Evolutionary conservation across 2,888 invertebrate species (phyloP).

Genomic region (Drosophila antonietae): DNA sequence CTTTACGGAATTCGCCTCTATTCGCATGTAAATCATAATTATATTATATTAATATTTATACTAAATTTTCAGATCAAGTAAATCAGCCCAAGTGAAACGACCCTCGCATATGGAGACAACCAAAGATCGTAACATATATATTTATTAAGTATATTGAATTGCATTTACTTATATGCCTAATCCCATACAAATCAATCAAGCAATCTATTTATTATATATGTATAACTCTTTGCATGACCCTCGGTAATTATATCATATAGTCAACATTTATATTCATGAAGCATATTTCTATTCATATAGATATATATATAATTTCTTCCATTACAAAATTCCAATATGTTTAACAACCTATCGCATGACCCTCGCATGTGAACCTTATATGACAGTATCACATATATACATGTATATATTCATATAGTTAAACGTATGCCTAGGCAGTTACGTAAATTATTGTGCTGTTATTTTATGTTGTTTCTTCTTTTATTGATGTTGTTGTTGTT

Average conservation of each 20-base stretch:
- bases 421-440: conserved; percentile 63
- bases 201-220: background rate
- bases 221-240: background rate
- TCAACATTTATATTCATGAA: background rate
- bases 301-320: background rate
- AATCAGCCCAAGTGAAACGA: too few species aligned
- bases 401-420: conserved; percentile 30
- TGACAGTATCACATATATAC: background rate
- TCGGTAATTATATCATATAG: conserved; percentile 13
- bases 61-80: too few species aligned
- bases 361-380: conserved; percentile 10
- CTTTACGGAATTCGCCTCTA: too few species aligned
- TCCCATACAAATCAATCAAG: background rate
- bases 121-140: background rate
- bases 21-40: background rate
- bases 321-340: background rate
- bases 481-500: background rate
- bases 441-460: conserved; percentile 66
- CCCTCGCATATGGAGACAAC: background rate
- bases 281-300: background rate
- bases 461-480: conserved; percentile 45
- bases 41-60: too few species aligned
- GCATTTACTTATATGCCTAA: background rate
- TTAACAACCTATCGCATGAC: conserved; percentile 7
- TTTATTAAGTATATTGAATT: background rate